A percentile compares a stretch with the other conserved stretches of the same genome.
These are phyloP conservation scores for Nycteola revayana DNA, from an alignment of 2,888 invertebrate genomes.

Conservation along the genomic window DNA sequence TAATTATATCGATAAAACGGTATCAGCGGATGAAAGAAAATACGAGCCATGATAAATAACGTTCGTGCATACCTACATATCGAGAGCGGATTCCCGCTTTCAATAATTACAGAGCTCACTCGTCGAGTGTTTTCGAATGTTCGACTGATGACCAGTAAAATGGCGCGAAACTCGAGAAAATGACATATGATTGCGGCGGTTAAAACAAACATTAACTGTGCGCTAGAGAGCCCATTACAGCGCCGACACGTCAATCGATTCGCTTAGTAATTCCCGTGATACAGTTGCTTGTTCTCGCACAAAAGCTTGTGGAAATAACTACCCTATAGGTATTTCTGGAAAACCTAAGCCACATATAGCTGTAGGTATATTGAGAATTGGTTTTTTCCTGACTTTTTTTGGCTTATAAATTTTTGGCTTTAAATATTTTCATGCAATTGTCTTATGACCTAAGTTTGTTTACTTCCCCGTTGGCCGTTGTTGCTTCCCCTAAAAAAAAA, in stretches of 20 bases:
- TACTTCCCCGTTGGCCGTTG: no score
- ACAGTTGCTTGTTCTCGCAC: no score
- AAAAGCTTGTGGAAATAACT: no score
- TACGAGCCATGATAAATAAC: conserved; percentile 14
- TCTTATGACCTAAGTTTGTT: no score
- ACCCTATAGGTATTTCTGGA: no score
- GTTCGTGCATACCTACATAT: conserved; percentile 19
- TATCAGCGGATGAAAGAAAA: conserved; percentile 13
- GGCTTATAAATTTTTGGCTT: no score
- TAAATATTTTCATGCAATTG: no score
- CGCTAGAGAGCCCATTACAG: conserved; percentile 44
- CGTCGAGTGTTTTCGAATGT: conserved; percentile 40
- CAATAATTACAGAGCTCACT: conserved; percentile 53
- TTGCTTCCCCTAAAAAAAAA: no score
- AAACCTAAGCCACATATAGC: no score
- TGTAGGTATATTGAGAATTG: no score
- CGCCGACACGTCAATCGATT: conserved; percentile 35
- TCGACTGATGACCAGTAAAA: conserved; percentile 52
- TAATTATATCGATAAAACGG: no score
- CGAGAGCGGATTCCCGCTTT: conserved; percentile 42
- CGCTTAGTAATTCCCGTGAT: conserved; percentile 28
- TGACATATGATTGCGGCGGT: conserved; percentile 67
- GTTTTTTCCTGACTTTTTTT: no score
- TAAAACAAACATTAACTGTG: conserved; percentile 63
- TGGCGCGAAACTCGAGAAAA: conserved; percentile 65